Conservation (phyloP, 2,888 invertebrate genomes). For the Melanotus villosus region DNA sequence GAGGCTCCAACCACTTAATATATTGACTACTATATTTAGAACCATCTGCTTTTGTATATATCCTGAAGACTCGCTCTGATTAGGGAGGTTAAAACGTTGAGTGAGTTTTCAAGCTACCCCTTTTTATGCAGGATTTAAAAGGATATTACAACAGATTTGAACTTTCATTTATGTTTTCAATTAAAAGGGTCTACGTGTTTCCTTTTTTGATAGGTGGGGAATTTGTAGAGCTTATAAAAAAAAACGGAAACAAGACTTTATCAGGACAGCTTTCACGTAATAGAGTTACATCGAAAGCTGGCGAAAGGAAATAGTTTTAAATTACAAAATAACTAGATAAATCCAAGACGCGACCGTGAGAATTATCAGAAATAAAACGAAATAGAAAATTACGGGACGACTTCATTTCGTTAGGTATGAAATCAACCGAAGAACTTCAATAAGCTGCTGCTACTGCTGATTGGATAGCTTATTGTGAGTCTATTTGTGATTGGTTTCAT, state of each 20-base stretch:
- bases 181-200: conserved; percentile 15
- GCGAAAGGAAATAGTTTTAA: neutral
- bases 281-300: no score
- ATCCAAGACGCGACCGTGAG: neutral
- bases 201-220: no score
- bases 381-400: conserved; percentile 20
- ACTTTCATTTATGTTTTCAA: conserved; percentile 26
- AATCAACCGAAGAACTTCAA: conserved; percentile 34
- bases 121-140: conserved; percentile 31
- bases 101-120: conserved; percentile 9
- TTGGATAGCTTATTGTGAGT: conserved; percentile 28
- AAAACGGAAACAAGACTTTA: no score
- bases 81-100: conserved; percentile 26
- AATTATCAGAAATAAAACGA: conserved; percentile 16
- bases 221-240: no score
- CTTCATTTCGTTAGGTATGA: conserved; percentile 29
- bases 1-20: conserved; percentile 50
- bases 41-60: conserved; percentile 43
- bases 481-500: conserved; percentile 34
- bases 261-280: no score
- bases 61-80: conserved; percentile 33
- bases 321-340: conserved; percentile 15
- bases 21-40: conserved; percentile 40
- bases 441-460: conserved; percentile 23
- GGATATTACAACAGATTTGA: conserved; percentile 24